phyloP scores from a whole-genome alignment of 2,888 invertebrate genomes.

The Watsonalla binaria region DNA sequence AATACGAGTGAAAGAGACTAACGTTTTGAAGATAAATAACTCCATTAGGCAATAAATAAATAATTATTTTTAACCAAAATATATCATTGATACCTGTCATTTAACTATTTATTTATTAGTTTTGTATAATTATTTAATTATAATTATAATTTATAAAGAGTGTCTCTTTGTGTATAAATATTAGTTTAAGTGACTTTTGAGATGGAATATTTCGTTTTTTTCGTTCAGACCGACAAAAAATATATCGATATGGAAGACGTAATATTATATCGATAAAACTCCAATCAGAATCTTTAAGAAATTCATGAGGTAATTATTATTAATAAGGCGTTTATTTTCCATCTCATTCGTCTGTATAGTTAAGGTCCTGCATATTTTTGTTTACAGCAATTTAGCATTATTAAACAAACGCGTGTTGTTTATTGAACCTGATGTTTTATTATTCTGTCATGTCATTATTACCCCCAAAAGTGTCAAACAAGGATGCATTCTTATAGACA shows the following conservation, averaged over 20 bases:
- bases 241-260: too few relatives aligned
- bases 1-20: too few relatives aligned
- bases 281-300: too few relatives aligned
- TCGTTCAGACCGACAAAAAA: too few relatives aligned
- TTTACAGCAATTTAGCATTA: slow-evolving; percentile 31
- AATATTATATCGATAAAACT: too few relatives aligned
- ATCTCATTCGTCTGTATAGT: slow-evolving; percentile 6
- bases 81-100: slow-evolving; percentile 1
- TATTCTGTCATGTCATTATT: slow-evolving; percentile 15
- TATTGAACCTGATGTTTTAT: slow-evolving; percentile 43
- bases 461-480: not conserved
- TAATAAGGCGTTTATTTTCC: not conserved
- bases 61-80: not conserved
- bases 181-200: too few relatives aligned
- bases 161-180: slow-evolving; percentile 3
- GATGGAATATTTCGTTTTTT: too few relatives aligned
- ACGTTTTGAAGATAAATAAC: not conserved
- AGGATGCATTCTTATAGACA: too few relatives aligned
- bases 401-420: slow-evolving; percentile 57
- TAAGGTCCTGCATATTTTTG: slow-evolving; percentile 24
- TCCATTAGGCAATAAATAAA: not conserved
- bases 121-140: too few relatives aligned
- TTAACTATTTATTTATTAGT: slow-evolving; percentile 1
- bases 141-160: slow-evolving; percentile 4
- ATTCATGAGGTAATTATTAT: not conserved